These are phyloP conservation scores for Agriopis aurantiaria DNA, from an alignment of 2,888 invertebrate genomes.

Conservation along the genomic window DNA sequence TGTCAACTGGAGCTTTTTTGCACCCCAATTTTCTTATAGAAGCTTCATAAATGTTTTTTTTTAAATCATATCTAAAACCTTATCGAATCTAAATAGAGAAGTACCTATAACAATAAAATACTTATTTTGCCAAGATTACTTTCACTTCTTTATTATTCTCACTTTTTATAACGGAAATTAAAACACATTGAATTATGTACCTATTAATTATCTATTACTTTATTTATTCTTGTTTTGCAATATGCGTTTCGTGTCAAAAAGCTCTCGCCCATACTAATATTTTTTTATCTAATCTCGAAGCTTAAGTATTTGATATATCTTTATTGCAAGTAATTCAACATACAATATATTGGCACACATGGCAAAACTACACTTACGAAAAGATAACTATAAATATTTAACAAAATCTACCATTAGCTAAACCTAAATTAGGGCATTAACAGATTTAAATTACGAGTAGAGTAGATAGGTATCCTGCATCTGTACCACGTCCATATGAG, in stretches of 20 bases:
- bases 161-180: too few relatives aligned
- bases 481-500: not conserved
- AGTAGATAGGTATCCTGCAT: too few relatives aligned
- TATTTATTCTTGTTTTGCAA: not conserved
- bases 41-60: not conserved
- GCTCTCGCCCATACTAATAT: not conserved
- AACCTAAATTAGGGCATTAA: too few relatives aligned
- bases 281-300: not conserved
- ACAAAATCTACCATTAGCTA: too few relatives aligned
- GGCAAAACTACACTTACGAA: not conserved
- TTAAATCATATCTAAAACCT: too few relatives aligned
- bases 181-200: too few relatives aligned
- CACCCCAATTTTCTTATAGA: constrained; percentile 1
- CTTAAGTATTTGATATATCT: not conserved
- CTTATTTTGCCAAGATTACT: not conserved
- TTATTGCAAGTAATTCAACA: too few relatives aligned
- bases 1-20: constrained; percentile 26
- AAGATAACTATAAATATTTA: too few relatives aligned
- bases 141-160: not conserved
- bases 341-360: not conserved
- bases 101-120: too few relatives aligned
- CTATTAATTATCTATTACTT: too few relatives aligned
- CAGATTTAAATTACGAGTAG: too few relatives aligned
- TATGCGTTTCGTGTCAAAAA: not conserved
- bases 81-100: too few relatives aligned